Percentiles rank a stretch among this genome's conserved stretches.
Conservation (phyloP, 2,113 vertebrate genomes). For the Gobiocypris rarus region DNA sequence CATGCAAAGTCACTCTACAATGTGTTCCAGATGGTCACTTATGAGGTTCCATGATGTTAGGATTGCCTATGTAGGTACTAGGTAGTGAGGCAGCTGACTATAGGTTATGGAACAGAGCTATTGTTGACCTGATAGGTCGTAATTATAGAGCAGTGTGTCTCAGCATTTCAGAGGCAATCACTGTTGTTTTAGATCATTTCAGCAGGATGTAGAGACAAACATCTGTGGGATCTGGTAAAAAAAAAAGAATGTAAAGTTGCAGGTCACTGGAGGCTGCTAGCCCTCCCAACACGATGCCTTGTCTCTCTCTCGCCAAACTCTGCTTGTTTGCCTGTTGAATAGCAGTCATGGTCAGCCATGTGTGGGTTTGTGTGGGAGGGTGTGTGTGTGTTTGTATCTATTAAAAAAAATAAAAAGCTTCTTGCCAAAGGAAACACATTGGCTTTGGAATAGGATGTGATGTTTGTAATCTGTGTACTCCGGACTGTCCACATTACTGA, state of each 20-base stretch:
- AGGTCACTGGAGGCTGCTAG: background rate
- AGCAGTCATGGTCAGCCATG: constrained; percentile 7
- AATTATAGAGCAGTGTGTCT: constrained; percentile 12
- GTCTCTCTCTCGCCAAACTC: background rate
- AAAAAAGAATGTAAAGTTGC: background rate
- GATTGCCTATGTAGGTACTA: background rate
- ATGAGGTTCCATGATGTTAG: background rate
- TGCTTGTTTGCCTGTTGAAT: constrained; percentile 20
- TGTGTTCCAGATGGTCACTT: background rate
- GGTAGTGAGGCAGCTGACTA: background rate
- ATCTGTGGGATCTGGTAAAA: background rate
- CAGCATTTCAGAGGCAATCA: background rate
- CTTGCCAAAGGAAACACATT: constrained; percentile 52
- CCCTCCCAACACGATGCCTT: background rate
- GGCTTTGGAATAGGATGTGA: constrained; percentile 18
- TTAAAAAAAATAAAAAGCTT: background rate
- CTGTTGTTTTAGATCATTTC: background rate
- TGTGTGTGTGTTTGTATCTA: constrained; percentile 17
- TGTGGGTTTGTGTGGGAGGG: constrained; percentile 18
- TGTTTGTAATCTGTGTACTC: constrained; percentile 40
- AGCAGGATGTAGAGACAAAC: background rate
- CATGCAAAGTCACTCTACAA: background rate
- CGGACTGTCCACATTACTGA: constrained; percentile 11
- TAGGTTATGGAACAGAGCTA: constrained; percentile 1
- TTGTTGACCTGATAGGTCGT: background rate